Conservation (phyloP, 2,888 invertebrate genomes). For the Hartigia nigra region DNA sequence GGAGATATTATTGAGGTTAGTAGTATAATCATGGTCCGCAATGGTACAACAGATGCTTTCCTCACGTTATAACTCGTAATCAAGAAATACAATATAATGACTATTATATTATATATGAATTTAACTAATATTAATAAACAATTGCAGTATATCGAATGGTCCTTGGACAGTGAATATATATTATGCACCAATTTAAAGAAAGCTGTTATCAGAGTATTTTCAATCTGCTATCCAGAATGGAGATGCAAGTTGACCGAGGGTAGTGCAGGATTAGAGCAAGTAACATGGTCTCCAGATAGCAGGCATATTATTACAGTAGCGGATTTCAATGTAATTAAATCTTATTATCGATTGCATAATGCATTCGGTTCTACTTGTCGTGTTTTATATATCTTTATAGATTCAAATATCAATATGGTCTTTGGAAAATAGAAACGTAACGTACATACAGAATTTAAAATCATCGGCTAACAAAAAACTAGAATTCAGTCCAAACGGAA, state of each 20-base stretch:
- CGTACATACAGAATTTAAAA: conserved; percentile 55
- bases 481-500: conserved; percentile 48
- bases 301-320: conserved; percentile 68
- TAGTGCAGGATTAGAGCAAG: conserved; percentile 67
- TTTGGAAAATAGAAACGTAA: conserved; percentile 45
- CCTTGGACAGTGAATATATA: conserved; percentile 58
- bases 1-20: conserved; percentile 59
- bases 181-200: conserved; percentile 56
- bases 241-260: conserved; percentile 69
- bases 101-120: background rate
- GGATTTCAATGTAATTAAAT: conserved; percentile 65
- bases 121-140: background rate
- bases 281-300: conserved; percentile 68
- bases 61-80: background rate
- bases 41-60: background rate
- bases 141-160: conserved; percentile 59
- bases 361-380: background rate
- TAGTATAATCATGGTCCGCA: background rate
- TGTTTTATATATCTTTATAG: conserved; percentile 35
- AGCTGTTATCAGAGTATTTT: conserved; percentile 65
- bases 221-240: conserved; percentile 68
- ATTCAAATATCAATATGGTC: conserved; percentile 59
- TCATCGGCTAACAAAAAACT: conserved; percentile 44
- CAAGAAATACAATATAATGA: background rate
- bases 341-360: background rate